These are phyloP conservation scores for Ctenosaura bakeri DNA, from an alignment of 2,797 vertebrate species.

Conservation along the genomic window DNA sequence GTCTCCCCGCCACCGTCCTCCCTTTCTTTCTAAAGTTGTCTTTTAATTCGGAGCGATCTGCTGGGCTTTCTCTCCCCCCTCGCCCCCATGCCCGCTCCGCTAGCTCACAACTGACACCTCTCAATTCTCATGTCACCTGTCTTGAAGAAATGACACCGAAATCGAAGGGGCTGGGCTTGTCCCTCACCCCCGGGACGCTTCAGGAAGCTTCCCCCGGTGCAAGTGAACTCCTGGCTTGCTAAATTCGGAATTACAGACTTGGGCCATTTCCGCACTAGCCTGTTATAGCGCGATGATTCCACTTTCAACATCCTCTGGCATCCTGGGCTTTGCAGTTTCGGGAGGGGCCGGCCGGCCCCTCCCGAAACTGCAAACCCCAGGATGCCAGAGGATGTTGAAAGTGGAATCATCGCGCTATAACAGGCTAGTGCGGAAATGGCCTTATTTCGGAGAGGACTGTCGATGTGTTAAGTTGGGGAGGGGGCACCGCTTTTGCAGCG, in stretches of 20 bases:
- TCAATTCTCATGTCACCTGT: background rate
- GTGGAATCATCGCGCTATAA: too few relatives aligned
- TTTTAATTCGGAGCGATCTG: background rate
- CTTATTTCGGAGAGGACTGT: too few relatives aligned
- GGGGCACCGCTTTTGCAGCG: background rate
- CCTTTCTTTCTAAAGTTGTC: slow-evolving; percentile 16
- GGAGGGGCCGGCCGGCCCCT: too few relatives aligned
- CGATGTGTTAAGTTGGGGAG: background rate
- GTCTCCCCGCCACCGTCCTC: background rate
- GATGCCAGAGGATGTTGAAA: too few relatives aligned
- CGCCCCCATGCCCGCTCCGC: background rate
- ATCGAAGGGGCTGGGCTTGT: background rate
- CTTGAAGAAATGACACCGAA: background rate
- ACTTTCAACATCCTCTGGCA: too few relatives aligned
- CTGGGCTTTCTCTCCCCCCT: background rate
- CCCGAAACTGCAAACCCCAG: too few relatives aligned
- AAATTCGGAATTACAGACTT: background rate
- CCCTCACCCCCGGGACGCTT: background rate
- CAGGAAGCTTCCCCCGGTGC: background rate
- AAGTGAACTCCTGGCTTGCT: background rate
- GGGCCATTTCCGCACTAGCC: too few relatives aligned
- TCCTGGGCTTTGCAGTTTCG: too few relatives aligned
- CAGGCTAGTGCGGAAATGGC: too few relatives aligned
- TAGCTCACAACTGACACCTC: background rate
- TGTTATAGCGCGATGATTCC: too few relatives aligned